Evolutionary conservation across 1,140 invertebrate species (phyloP).

Genomic region (Lordiphosa clarofinis): DNA sequence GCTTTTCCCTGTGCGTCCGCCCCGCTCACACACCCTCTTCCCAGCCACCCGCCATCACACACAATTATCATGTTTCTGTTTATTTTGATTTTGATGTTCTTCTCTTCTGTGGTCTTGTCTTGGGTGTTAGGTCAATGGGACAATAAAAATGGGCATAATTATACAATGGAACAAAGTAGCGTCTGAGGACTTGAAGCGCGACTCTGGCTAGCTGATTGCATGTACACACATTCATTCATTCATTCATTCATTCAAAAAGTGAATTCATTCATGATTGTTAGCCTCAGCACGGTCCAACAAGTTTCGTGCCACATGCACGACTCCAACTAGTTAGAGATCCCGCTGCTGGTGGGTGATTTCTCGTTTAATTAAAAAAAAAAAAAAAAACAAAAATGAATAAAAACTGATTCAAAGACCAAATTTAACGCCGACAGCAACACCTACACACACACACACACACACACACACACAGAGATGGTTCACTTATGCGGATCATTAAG

Average conservation of each 20-base stretch:
- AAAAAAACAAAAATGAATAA: no score
- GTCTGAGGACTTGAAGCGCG: conserved; percentile 10
- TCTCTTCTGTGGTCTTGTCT: conserved; percentile 24
- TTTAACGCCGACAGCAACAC: conserved; percentile 30
- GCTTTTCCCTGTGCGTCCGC: conserved; percentile 16
- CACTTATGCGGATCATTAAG: conserved; percentile 56
- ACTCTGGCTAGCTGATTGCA: conserved; percentile 10
- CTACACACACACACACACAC: conserved; percentile 20
- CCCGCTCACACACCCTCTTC: conserved; percentile 4
- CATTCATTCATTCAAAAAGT: conserved; percentile 35
- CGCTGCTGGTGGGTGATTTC: conserved; percentile 42
- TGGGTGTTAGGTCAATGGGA: conserved; percentile 74
- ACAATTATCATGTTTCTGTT: conserved; percentile 41
- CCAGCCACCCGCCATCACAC: not conserved
- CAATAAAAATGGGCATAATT: conserved; percentile 54
- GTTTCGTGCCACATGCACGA: conserved; percentile 49
- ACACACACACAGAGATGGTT: not conserved
- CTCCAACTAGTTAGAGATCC: conserved; percentile 13
- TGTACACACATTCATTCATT: no score
- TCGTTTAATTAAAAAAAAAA: conserved; percentile 47
- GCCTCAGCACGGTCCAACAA: conserved; percentile 35
- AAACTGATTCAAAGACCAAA: conserved; percentile 25
- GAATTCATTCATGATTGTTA: conserved; percentile 14
- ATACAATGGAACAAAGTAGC: conserved; percentile 9
- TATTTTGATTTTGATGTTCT: conserved; percentile 63